Conservation (phyloP, 2,113 vertebrate genomes). For the Pedionomus torquatus region DNA sequence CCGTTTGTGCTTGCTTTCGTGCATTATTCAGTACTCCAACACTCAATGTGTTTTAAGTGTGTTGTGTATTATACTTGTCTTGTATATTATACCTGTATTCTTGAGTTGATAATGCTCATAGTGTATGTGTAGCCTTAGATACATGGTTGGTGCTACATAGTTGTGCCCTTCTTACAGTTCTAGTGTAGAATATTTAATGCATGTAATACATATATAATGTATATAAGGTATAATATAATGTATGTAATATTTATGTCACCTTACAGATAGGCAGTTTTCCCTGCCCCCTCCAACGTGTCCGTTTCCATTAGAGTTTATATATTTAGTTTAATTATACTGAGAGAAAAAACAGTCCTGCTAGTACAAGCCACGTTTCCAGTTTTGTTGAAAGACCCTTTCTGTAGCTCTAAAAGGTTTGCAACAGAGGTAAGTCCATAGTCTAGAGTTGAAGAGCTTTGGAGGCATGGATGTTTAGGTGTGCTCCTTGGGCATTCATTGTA, state of each 20-base stretch:
- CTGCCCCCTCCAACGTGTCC: rapidly evolving
- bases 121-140: not conserved
- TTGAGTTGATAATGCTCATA: not conserved
- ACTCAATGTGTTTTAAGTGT: rapidly evolving
- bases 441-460: not conserved
- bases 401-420: not conserved
- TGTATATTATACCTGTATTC: not conserved
- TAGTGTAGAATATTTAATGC: not conserved
- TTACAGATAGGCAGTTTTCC: not conserved
- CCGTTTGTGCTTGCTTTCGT: not conserved
- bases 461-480: rapidly evolving
- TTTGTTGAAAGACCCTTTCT: not conserved
- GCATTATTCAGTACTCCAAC: not conserved
- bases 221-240: no score
- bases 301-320: not conserved
- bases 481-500: not conserved
- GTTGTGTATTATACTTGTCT: not conserved
- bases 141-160: not conserved
- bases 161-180: not conserved
- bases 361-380: not conserved
- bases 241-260: no score
- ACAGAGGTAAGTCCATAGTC: not conserved
- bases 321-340: not conserved
- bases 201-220: no score
- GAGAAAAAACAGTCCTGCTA: not conserved